Evolutionary conservation across 2,888 invertebrate species (phyloP).

Genomic region (Noctua comes): DNA sequence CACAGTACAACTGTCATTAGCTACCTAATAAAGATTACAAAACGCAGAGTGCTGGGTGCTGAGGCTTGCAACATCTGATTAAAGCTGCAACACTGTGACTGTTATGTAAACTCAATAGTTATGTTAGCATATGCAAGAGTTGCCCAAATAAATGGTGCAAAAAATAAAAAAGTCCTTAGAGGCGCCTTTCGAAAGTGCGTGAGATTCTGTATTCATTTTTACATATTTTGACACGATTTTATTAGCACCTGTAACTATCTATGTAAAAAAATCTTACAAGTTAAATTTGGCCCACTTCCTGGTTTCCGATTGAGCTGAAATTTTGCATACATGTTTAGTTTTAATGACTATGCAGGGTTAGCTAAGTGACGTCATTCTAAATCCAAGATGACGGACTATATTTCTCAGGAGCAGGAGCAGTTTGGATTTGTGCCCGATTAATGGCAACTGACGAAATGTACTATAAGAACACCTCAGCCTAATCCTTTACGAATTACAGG

Average conservation of each 20-base stretch:
- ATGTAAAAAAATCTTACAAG: neutral
- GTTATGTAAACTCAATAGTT: conserved; percentile 51
- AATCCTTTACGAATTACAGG: too few relatives aligned
- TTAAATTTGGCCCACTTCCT: neutral
- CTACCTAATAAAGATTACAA: conserved; percentile 51
- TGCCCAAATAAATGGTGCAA: conserved; percentile 54
- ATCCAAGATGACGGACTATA: too few relatives aligned
- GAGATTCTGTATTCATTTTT: conserved; percentile 36
- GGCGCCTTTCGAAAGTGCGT: conserved; percentile 20
- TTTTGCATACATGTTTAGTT: neutral
- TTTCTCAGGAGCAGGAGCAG: too few relatives aligned
- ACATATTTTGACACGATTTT: neutral
- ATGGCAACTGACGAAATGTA: too few relatives aligned
- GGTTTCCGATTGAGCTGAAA: neutral
- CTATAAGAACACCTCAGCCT: too few relatives aligned
- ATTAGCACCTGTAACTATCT: neutral
- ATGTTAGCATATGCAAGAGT: conserved; percentile 52
- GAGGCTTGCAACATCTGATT: conserved; percentile 54
- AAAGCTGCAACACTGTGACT: conserved; percentile 45
- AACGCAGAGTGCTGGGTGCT: conserved; percentile 33
- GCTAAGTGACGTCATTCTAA: too few relatives aligned
- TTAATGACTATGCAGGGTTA: too few relatives aligned
- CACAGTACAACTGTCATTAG: conserved; percentile 52
- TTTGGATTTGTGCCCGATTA: too few relatives aligned
- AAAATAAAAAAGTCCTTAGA: conserved; percentile 36